Conservation (phyloP, 2,888 invertebrate genomes). For the Drosophila kambysellisi region DNA sequence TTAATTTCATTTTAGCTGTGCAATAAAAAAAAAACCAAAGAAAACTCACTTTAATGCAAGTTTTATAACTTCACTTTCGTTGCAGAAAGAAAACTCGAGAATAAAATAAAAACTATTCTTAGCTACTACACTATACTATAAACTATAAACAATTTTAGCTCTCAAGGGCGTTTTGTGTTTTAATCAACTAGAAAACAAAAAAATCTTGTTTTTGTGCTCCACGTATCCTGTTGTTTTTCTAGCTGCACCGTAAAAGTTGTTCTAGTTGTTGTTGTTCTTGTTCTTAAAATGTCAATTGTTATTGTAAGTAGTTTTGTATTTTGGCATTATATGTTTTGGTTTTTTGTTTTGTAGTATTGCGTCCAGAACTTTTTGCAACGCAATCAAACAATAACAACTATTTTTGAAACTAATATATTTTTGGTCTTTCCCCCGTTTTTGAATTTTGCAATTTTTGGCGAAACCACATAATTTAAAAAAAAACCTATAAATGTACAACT, state of each 20-base stretch:
- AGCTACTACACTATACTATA: conserved; percentile 24
- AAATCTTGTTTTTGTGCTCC: conserved; percentile 41
- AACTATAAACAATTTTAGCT: conserved; percentile 19
- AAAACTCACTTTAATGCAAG: conserved; percentile 41
- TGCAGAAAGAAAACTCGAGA: conserved; percentile 52
- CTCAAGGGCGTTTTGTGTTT: conserved; percentile 33
- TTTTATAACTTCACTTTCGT: conserved; percentile 60
- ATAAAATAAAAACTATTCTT: conserved; percentile 21
- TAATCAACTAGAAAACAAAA: conserved; percentile 25
- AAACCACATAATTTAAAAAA: conserved; percentile 23
- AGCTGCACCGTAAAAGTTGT: conserved; percentile 43
- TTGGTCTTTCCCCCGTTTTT: conserved; percentile 76
- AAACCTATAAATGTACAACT: conserved; percentile 20
- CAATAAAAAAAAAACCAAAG: conserved; percentile 25
- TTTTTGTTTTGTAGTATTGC: conserved; percentile 13
- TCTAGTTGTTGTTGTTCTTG: conserved; percentile 27
- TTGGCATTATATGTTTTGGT: conserved; percentile 25
- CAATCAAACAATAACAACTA: conserved; percentile 17
- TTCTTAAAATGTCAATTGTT: conserved; percentile 43
- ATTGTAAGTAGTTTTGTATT: conserved; percentile 64
- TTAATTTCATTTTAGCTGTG: conserved; percentile 61
- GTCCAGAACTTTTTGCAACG: conserved; percentile 38
- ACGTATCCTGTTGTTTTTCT: conserved; percentile 38
- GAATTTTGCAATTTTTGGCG: conserved; percentile 67
- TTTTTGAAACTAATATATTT: conserved; percentile 76